phyloP scores from a whole-genome alignment of 2,113 vertebrate species.

The Hymenochirus boettgeri region DNA sequence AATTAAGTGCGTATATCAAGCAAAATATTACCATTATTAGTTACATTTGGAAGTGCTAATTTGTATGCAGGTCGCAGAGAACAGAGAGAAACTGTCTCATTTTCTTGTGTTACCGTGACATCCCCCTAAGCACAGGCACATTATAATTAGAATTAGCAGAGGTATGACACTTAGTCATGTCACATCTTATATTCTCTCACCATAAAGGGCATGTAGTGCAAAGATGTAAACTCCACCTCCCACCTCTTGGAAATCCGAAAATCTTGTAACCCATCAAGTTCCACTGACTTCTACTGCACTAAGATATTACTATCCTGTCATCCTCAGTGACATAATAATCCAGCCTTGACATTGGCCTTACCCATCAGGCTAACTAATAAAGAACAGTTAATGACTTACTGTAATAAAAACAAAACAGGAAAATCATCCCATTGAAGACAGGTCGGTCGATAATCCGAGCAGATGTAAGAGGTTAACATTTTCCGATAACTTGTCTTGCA shows the following conservation, averaged over 20 bases:
- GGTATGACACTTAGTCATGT: slow-evolving; percentile 39
- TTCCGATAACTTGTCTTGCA: slow-evolving; percentile 3
- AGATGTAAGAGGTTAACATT: slow-evolving; percentile 2
- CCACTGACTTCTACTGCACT: slow-evolving; percentile 2
- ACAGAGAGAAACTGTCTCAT: slow-evolving; percentile 56
- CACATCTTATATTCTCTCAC: slow-evolving; percentile 38
- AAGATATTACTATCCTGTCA: too few species aligned
- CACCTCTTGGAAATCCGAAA: not conserved
- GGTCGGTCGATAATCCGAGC: too few species aligned
- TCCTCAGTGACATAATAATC: too few species aligned
- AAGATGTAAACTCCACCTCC: slow-evolving; percentile 26
- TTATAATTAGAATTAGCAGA: slow-evolving; percentile 43
- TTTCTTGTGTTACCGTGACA: slow-evolving; percentile 53
- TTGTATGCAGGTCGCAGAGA: slow-evolving; percentile 47
- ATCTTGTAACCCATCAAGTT: slow-evolving; percentile 7
- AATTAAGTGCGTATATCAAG: slow-evolving; percentile 42
- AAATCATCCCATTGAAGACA: too few species aligned
- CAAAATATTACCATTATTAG: slow-evolving; percentile 53
- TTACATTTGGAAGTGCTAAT: slow-evolving; percentile 44
- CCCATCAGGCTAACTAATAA: too few species aligned
- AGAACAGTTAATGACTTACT: too few species aligned
- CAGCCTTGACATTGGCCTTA: too few species aligned
- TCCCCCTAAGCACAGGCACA: slow-evolving; percentile 45
- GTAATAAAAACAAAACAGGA: too few species aligned
- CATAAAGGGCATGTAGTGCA: slow-evolving; percentile 29